Conservation (phyloP, 2,113 vertebrate species). For the Triplophysa siluroides region DNA sequence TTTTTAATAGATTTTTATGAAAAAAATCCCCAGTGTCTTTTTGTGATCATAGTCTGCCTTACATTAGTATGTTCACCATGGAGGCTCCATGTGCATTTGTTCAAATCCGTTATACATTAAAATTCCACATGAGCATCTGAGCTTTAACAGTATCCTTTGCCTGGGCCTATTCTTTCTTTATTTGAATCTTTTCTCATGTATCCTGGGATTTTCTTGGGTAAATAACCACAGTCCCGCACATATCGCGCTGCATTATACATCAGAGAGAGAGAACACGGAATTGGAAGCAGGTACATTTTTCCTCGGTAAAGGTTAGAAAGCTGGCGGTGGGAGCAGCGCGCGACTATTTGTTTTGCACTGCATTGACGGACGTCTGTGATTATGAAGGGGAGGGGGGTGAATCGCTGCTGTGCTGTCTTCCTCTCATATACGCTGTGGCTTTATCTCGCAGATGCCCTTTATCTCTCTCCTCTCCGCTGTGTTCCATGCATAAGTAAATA, state of each 20-base stretch:
- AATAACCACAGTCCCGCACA: constrained; percentile 54
- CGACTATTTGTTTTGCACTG: constrained; percentile 46
- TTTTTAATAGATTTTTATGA: too few species aligned
- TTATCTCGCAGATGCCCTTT: constrained; percentile 57
- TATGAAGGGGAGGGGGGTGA: constrained; percentile 46
- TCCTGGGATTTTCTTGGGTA: constrained; percentile 60
- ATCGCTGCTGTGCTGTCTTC: constrained; percentile 47
- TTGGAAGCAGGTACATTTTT: constrained; percentile 55
- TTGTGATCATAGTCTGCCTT: not conserved
- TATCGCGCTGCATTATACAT: constrained; percentile 46
- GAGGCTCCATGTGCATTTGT: not conserved
- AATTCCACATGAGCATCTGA: constrained; percentile 5
- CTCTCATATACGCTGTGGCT: constrained; percentile 44
- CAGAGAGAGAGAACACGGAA: constrained; percentile 29
- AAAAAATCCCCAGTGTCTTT: too few species aligned
- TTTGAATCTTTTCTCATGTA: constrained; percentile 34
- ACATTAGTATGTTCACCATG: not conserved
- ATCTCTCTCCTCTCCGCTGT: not conserved
- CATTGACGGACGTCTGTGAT: constrained; percentile 39
- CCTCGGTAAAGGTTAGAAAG: constrained; percentile 64
- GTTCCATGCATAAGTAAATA: constrained; percentile 31
- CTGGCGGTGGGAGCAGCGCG: constrained; percentile 37
- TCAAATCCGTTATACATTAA: constrained; percentile 16
- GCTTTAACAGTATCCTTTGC: constrained; percentile 7
- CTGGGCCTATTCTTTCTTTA: constrained; percentile 15